Conservation (phyloP, 2,888 invertebrate species). For the Macrophya alboannulata region DNA sequence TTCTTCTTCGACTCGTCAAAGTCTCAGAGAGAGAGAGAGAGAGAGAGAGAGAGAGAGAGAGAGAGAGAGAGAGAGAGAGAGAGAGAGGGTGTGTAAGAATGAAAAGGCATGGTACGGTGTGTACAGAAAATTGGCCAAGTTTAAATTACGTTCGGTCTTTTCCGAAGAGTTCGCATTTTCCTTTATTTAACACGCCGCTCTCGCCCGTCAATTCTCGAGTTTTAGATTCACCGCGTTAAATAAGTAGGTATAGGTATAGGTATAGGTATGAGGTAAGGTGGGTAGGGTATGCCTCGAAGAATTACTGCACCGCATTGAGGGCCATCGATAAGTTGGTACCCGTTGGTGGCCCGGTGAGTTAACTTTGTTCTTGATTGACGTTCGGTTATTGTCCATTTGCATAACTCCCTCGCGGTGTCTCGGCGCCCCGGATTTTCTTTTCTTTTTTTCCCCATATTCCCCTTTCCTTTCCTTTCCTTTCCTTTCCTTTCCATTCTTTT, state of each 20-base stretch:
- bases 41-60: background rate
- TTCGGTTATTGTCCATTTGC: constrained; percentile 78
- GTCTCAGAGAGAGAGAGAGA: background rate
- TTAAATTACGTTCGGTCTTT: constrained; percentile 38
- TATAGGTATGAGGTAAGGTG: background rate
- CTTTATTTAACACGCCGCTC: background rate
- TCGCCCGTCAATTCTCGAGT: background rate
- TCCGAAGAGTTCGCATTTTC: constrained; percentile 6
- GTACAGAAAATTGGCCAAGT: constrained; percentile 20
- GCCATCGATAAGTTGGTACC: constrained; percentile 45
- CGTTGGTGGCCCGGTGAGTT: constrained; percentile 63
- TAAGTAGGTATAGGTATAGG: background rate
- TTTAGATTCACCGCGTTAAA: background rate
- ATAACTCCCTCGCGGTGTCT: constrained; percentile 69
- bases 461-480: background rate
- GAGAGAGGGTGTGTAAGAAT: background rate
- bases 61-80: no score
- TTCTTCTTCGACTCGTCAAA: constrained; percentile 8
- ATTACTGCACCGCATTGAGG: background rate
- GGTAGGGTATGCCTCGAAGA: background rate
- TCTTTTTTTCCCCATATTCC: constrained; percentile 61
- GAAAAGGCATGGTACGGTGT: background rate
- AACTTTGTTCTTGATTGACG: constrained; percentile 78
- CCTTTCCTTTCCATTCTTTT: background rate
- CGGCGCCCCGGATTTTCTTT: constrained; percentile 47